phyloP scores from a whole-genome alignment of 1,140 invertebrate genomes.

The Zaprionus vittiger region DNA sequence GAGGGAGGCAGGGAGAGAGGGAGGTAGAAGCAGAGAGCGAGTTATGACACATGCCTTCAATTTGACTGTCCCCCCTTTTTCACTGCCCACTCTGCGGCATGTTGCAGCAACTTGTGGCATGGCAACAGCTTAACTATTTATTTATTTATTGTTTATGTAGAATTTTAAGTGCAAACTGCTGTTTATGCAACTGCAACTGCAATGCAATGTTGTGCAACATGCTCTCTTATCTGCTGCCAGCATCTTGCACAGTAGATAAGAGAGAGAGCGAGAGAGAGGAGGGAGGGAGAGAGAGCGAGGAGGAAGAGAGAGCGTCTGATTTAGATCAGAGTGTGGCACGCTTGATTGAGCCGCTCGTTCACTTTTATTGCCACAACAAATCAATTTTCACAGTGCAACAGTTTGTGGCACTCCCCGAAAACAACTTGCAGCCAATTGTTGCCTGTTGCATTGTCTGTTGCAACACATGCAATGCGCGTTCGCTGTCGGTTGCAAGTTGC shows the following conservation, averaged over 20 bases:
- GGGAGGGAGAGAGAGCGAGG: slow-evolving; percentile 13
- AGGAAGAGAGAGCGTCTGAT: slow-evolving; percentile 15
- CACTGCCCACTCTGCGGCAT: not conserved
- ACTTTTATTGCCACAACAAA: slow-evolving; percentile 79
- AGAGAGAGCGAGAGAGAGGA: slow-evolving; percentile 15
- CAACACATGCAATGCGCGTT: too few relatives aligned
- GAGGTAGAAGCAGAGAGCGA: slow-evolving; percentile 1
- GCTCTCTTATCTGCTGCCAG: slow-evolving; percentile 59
- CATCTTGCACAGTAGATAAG: slow-evolving; percentile 45
- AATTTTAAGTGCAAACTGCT: slow-evolving; percentile 79
- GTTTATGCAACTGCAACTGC: slow-evolving; percentile 53
- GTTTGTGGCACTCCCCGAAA: slow-evolving; percentile 40
- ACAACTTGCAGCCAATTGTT: slow-evolving; percentile 37
- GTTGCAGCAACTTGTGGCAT: slow-evolving; percentile 54
- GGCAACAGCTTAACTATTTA: slow-evolving; percentile 44
- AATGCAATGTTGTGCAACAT: not conserved
- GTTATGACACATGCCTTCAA: slow-evolving; percentile 74
- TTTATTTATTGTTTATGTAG: slow-evolving; percentile 63
- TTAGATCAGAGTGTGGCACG: slow-evolving; percentile 53
- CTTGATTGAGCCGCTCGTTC: slow-evolving; percentile 67
- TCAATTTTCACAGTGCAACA: slow-evolving; percentile 65
- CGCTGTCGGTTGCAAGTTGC: slow-evolving; percentile 15
- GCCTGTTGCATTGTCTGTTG: slow-evolving; percentile 62
- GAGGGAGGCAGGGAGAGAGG: not conserved
- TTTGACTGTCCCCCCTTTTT: slow-evolving; percentile 38